phyloP scores from a whole-genome alignment of 2,888 invertebrate genomes.

The Gortyna flavago region DNA sequence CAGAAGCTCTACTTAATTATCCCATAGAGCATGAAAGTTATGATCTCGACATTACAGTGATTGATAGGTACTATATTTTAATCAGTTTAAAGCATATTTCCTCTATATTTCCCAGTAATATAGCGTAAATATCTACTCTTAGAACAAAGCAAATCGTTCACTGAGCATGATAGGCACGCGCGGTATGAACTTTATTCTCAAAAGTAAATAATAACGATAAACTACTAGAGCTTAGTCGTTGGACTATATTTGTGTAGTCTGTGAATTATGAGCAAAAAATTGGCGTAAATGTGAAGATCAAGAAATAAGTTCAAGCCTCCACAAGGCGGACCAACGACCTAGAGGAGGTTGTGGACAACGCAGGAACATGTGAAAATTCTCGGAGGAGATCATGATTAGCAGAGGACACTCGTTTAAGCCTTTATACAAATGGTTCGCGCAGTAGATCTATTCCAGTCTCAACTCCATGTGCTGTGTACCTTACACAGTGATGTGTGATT shows the following conservation, averaged over 20 bases:
- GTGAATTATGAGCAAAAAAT: not conserved
- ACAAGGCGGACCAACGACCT: not conserved
- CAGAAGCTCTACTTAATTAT: not conserved
- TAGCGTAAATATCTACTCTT: not conserved
- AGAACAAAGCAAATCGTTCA: conserved; percentile 16
- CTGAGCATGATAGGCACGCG: conserved; percentile 19
- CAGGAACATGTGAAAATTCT: too few species aligned
- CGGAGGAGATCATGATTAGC: not conserved
- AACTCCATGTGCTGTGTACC: not conserved
- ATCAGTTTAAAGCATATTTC: not conserved
- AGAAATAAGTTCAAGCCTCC: not conserved
- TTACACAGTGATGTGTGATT: not conserved
- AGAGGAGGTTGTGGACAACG: not conserved
- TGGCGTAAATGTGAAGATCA: too few species aligned
- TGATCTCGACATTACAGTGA: not conserved
- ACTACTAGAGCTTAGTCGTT: not conserved
- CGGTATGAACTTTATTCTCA: conserved; percentile 2
- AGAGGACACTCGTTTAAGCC: not conserved
- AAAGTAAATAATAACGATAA: conserved; percentile 2
- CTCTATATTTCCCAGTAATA: not conserved
- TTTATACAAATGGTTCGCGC: not conserved
- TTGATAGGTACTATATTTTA: not conserved
- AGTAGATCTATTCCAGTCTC: not conserved
- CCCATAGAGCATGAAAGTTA: not conserved
- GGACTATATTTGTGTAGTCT: not conserved